Conservation (phyloP, 2,888 invertebrate genomes). For the Aromia moschata region DNA sequence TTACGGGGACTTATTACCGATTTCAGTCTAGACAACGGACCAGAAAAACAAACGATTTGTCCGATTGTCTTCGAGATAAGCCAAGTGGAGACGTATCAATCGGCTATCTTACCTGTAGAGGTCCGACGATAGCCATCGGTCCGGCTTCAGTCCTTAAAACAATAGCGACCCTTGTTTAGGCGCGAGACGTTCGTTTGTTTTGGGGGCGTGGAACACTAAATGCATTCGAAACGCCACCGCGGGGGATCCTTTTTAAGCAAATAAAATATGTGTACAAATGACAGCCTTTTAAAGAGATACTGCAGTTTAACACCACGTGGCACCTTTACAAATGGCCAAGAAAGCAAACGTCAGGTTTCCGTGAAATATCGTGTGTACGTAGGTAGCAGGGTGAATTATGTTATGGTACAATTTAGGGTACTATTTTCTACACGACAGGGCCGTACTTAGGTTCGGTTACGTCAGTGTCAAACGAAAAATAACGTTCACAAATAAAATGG, state of each 20-base stretch:
- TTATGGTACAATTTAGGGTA: slow-evolving; percentile 20
- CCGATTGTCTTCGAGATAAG: slow-evolving; percentile 44
- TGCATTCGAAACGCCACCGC: slow-evolving; percentile 30
- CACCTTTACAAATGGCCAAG: slow-evolving; percentile 20
- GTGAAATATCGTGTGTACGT: slow-evolving; percentile 22
- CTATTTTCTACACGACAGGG: too few relatives aligned
- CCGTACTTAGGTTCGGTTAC: too few relatives aligned
- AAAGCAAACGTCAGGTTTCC: slow-evolving; percentile 3
- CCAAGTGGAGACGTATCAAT: slow-evolving; percentile 51
- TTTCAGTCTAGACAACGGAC: slow-evolving; percentile 49
- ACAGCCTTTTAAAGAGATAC: slow-evolving; percentile 33
- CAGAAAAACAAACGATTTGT: slow-evolving; percentile 50
- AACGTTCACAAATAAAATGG: too few relatives aligned
- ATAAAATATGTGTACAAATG: slow-evolving; percentile 44
- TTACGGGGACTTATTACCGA: slow-evolving; percentile 30
- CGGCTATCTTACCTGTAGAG: slow-evolving; percentile 44
- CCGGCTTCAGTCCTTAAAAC: slow-evolving; percentile 34
- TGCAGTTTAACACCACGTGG: slow-evolving; percentile 31
- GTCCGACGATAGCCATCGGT: slow-evolving; percentile 21
- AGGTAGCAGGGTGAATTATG: slow-evolving; percentile 29
- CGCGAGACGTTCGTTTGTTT: slow-evolving; percentile 32
- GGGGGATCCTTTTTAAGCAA: slow-evolving; percentile 41
- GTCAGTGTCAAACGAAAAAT: too few relatives aligned
- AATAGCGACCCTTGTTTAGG: slow-evolving; percentile 36
- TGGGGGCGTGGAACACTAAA: slow-evolving; percentile 30